Conservation (phyloP, 2,797 vertebrate species). For the Coendou prehensilis region DNA sequence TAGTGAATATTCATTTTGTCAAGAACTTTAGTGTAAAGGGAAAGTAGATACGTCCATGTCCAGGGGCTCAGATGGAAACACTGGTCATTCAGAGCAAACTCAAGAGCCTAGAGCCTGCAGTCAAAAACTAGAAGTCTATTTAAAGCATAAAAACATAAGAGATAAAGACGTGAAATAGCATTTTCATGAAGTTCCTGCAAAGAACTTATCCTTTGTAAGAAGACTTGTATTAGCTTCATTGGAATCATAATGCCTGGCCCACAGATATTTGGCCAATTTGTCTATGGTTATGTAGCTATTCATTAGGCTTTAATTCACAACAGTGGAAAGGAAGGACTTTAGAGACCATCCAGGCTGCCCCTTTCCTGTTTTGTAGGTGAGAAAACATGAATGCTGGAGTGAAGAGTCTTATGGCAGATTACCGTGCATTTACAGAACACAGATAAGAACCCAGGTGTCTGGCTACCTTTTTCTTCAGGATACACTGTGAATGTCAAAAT, state of each 20-base stretch:
- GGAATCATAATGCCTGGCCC: neutral
- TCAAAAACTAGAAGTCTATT: neutral
- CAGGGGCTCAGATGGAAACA: constrained; percentile 8
- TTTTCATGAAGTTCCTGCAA: neutral
- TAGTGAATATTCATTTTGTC: constrained; percentile 17
- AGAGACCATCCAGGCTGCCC: neutral
- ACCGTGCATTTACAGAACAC: neutral
- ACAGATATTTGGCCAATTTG: neutral
- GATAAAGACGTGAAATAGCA: neutral
- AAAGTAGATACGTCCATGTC: neutral
- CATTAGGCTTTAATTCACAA: neutral
- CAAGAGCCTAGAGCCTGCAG: neutral
- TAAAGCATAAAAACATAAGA: neutral
- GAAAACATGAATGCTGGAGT: neutral
- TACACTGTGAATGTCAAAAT: neutral
- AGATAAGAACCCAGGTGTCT: neutral
- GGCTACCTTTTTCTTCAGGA: neutral
- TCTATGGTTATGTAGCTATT: neutral
- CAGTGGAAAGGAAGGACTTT: neutral
- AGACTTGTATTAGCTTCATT: neutral
- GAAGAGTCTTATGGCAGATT: neutral
- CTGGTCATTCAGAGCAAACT: neutral
- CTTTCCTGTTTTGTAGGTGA: neutral
- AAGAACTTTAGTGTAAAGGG: neutral
- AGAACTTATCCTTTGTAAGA: neutral